Percentiles rank a stretch among this genome's conserved stretches.
phyloP scores from a whole-genome alignment of 2,888 invertebrate genomes.

The Rutpela maculata region DNA sequence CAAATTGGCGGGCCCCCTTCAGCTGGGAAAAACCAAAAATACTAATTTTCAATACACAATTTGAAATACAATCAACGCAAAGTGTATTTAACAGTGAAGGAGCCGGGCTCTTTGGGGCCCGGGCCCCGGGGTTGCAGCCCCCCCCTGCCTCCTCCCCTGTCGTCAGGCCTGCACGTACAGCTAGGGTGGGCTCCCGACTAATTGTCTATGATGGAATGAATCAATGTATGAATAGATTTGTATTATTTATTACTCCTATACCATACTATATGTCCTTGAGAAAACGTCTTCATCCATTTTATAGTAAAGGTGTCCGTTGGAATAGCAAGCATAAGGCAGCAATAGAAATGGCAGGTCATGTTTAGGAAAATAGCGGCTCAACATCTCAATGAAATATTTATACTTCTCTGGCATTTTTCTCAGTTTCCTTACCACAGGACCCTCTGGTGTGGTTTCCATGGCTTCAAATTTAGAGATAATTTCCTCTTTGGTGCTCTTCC shows the following conservation, averaged over 20 bases:
- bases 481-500: neutral
- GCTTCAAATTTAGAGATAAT: constrained; percentile 35
- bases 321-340: constrained; percentile 68
- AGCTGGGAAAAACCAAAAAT: too few species aligned
- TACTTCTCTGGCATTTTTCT: constrained; percentile 60
- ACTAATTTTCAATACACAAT: too few species aligned
- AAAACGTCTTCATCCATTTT: constrained; percentile 61
- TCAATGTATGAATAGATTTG: neutral
- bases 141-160: too few species aligned
- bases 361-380: constrained; percentile 65
- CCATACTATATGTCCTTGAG: constrained; percentile 61
- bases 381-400: constrained; percentile 64
- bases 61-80: too few species aligned
- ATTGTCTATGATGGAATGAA: too few species aligned
- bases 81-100: too few species aligned
- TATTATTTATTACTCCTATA: constrained; percentile 44
- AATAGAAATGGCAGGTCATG: constrained; percentile 62
- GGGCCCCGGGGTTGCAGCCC: too few species aligned
- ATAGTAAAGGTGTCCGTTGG: constrained; percentile 69
- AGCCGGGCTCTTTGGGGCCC: too few species aligned
- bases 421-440: constrained; percentile 43
- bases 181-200: too few species aligned
- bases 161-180: too few species aligned
- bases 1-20: too few species aligned
- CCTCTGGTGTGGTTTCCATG: constrained; percentile 37